Base-by-base conservation (phyloP, 2,113 vertebrate genomes). In the Conger conger region DNA sequence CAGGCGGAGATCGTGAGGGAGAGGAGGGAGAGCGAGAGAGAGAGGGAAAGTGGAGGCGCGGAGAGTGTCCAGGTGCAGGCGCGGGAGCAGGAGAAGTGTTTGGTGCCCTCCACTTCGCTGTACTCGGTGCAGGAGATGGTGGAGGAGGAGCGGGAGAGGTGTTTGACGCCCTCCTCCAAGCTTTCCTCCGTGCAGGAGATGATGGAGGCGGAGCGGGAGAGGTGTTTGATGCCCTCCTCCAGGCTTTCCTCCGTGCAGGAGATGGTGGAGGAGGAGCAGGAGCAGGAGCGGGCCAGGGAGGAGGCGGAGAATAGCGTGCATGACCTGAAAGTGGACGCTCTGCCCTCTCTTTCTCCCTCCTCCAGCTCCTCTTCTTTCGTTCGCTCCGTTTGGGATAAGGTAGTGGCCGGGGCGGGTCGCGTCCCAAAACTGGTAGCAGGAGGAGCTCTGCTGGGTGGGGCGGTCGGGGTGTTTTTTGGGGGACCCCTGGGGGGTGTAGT, bases 401-500 rank as follows among this genome's bases (percentile, higher is more conserved):
- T 92, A 76, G 57, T 82, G 17, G 81, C 38, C 0, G 80, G 80
- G 76, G 85, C 89, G 0, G 90, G 90, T 85, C 82, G 90, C 82
- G 85, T 93, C 76, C 94, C 93, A 2, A 91, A 80, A 81, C 86
- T 90, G 0, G 89, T 93, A 13, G 88, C 92, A 0, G 91, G 33
- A 0, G 94, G 92, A 1, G 93, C 93, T 0, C 8, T 96, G 84
- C 83, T 94, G 17, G 95, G 95, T 42, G 91, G 93, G 83, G 83
- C 91, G 78, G 86, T 95, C 0, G 95, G 95, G 0, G 84, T 94
- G 82, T 85, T 94, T 84, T 85, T 94, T 0, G 92, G 88, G 0
- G 94, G 95, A 1, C 84, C 88, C n/a, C 37, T 93, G 37, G 94
- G 95, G 3, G 95, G 92, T 30, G 94, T 91, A 11, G 82, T 93